Conservation (phyloP, 2,888 invertebrate genomes). For the Philereme transversata region DNA sequence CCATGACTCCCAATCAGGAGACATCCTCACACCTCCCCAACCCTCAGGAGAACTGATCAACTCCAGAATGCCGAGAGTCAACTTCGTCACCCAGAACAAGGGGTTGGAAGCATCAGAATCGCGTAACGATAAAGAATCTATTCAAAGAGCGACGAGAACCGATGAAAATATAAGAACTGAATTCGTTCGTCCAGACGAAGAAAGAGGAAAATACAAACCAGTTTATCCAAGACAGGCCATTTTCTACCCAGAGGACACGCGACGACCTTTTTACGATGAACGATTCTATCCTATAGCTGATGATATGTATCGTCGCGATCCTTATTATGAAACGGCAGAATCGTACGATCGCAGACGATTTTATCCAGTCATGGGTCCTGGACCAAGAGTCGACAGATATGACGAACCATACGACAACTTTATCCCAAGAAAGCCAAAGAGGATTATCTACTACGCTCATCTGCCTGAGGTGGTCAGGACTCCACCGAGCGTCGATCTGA, state of each 20-base stretch:
- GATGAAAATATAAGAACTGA: constrained; percentile 72
- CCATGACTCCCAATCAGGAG: constrained; percentile 61
- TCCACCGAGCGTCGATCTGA: constrained; percentile 82
- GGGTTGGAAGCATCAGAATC: constrained; percentile 76
- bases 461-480: constrained; percentile 87
- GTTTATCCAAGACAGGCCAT: constrained; percentile 77
- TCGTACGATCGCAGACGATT: constrained; percentile 64
- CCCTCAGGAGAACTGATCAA: constrained; percentile 82
- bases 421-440: constrained; percentile 78
- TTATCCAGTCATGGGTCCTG: constrained; percentile 53
- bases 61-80: constrained; percentile 86
- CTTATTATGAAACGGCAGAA: constrained; percentile 60
- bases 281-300: constrained; percentile 62
- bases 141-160: constrained; percentile 70
- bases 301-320: constrained; percentile 72
- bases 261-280: constrained; percentile 71
- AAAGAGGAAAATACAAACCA: constrained; percentile 65
- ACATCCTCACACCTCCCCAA: constrained; percentile 79
- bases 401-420: constrained; percentile 72
- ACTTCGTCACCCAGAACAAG: constrained; percentile 87
- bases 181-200: constrained; percentile 73
- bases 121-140: constrained; percentile 76
- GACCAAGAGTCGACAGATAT: constrained; percentile 68
- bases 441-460: constrained; percentile 89
- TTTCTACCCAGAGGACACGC: constrained; percentile 76